A percentile compares a stretch with the other conserved stretches of the same genome.
phyloP scores from a whole-genome alignment of 2,113 vertebrate genomes.

The Sus scrofa region T2T-Sscrofa CM000812.6:271922001-271922500 shows the following conservation, averaged over 20 bases:
- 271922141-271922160: neutral
- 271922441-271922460: slow-evolving; percentile 93
- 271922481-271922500: slow-evolving; percentile 91
- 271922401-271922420: neutral
- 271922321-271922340: neutral
- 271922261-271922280: neutral
- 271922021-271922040: neutral
- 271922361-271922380: neutral
- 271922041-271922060: neutral
- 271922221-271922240: neutral
- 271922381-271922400: neutral
- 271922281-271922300: neutral
- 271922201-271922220: neutral
- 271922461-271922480: slow-evolving; percentile 93
- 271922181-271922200: neutral
- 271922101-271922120: neutral
- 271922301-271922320: neutral
- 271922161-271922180: neutral
- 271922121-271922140: neutral
- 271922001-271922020: neutral
- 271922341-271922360: slow-evolving; percentile 3
- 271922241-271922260: neutral
- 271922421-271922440: slow-evolving; percentile 84
- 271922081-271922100: neutral
- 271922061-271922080: neutral